Percentiles rank a stretch among this genome's conserved stretches.
Evolutionary conservation across 1,140 invertebrate species (phyloP).

Genomic region (Drosophila neocordata): DNA sequence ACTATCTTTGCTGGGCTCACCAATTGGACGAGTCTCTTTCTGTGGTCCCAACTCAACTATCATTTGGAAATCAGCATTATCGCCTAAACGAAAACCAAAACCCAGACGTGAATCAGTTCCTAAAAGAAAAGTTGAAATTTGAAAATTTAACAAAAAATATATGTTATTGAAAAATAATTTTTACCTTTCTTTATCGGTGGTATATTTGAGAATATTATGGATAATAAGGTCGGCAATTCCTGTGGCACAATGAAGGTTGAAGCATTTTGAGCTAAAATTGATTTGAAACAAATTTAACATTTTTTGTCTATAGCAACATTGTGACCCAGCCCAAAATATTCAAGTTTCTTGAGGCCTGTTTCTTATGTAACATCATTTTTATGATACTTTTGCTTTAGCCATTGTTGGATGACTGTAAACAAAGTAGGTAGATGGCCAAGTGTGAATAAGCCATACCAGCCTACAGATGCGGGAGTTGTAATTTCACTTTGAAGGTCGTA

Average conservation of each 20-base stretch:
- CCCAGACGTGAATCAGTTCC: constrained; percentile 91
- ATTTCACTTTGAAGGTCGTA: constrained; percentile 46
- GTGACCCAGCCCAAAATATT: background rate
- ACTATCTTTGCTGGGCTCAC: constrained; percentile 63
- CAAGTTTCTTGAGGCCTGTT: constrained; percentile 2
- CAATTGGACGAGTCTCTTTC: constrained; percentile 86
- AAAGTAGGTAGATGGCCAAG: background rate
- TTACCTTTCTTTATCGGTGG: constrained; percentile 93
- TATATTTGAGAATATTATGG: constrained; percentile 91
- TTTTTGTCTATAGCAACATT: background rate
- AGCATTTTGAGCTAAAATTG: constrained; percentile 46
- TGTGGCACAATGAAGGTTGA: constrained; percentile 87
- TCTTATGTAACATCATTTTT: constrained; percentile 13
- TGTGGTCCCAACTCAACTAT: constrained; percentile 91
- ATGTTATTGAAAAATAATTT: background rate
- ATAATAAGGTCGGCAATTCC: constrained; percentile 89
- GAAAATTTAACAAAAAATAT: background rate
- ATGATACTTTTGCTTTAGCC: background rate
- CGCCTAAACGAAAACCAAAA: constrained; percentile 90
- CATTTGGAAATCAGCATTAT: constrained; percentile 91
- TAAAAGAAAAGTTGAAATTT: constrained; percentile 63
- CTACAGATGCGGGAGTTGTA: background rate
- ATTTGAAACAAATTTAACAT: constrained; percentile 18
- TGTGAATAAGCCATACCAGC: background rate
- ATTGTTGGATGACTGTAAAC: background rate